Evolutionary conservation across 2,113 vertebrate genomes (phyloP), one percentile per base, ranked within the genome.

Genomic region (Tautogolabrus adspersus): DNA sequence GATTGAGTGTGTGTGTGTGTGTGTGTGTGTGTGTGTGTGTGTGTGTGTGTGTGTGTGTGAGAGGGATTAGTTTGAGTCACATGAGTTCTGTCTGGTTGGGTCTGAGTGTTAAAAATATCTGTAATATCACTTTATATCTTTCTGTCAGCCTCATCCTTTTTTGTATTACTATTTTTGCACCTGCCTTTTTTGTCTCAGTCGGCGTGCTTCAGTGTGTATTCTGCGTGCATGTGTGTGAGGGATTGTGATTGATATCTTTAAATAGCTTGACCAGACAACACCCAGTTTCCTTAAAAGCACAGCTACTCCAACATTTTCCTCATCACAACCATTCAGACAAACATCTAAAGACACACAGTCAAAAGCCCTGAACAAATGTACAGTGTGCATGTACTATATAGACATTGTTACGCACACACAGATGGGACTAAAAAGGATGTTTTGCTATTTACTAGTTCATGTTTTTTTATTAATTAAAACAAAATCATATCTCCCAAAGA

Each of bases 71-170:
- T 78, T 66, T 78, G 67, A 79, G 71, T 85, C 44, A 70, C 75
- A 75, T 84, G 69, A 55, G 73, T 75, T 75, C 34, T 61, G 38
- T 68, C 47, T 6, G 22, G 47, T 18, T 66, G 73, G 56, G 82
- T 80, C 64, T 85, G 77, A 74, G 60, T 69, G 80, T 79, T 86
- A 86, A 81, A 88, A 83, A 89, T 88, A 89, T 87, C 84, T 77
- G 58, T 52, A 81, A 82, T 55, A 76, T 79, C 83, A 56, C 19
- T 78, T 77, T 82, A 77, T 90, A 67, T 85, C 58, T 16, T 34
- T 87, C 86, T 75, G 74, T 22, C 78, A 73, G 62, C 63, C 49
- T 89, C 83, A 81, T 79, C 62, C 21, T 59, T 81, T 85, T 85
- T 60, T 65, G 57, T 72, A 21, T 57, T 60, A 38, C 84, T 91